Evolutionary conservation across 2,797 vertebrate genomes (phyloP), one percentile per base, ranked within the genome.

Genomic region (Mormyrops attenuatus): DNA sequence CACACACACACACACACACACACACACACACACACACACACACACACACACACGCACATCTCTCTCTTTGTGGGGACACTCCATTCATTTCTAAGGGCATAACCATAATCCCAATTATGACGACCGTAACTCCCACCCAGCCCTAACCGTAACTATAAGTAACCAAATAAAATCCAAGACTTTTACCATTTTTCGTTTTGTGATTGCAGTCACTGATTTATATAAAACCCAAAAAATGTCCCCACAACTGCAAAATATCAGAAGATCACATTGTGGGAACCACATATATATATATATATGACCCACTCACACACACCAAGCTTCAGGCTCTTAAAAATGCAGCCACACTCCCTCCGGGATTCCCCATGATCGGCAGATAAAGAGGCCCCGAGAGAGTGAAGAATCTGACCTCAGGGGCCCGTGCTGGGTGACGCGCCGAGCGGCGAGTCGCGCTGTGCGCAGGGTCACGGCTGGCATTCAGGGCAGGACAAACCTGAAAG

Each of bases 401-500:
- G 30, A 91, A 55, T 90, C 94, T 93, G 85, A 96, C 95, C 95
- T 95, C 90, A 41, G 92, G 9, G 5, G 88, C 82, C 41, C n/a
- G 20, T 0, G 89, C 9, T 15, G 91, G n/a, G 82, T 89, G 91
- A 86, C 90, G 92, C 90, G 90, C 92, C 52, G 49, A 52, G 63
- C 87, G 89, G 49, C 0, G 0, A 0, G 57, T 34, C 7, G 90
- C 80, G 3, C 17, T 73, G 55, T 90, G 90, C 44, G 89, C 89
- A 60, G 88, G 6, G 26, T 3, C 3, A 0, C 0, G n/a, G 44
- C n/a, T 85, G 47, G 47, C 6, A 50, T 88, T 85, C 5, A n/a
- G 77, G 3, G 41, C 77, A 55, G 52, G 52, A 84, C 52, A 94
- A 88, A 95, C 94, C 95, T 96, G 90, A 90, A 41, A 89, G 77